A percentile compares a stretch with the other conserved stretches of the same genome.
phyloP scores from a whole-genome alignment of 37 sponge, comb jelly and placozoan genomes.

The Bolinopsis microptera region DNA sequence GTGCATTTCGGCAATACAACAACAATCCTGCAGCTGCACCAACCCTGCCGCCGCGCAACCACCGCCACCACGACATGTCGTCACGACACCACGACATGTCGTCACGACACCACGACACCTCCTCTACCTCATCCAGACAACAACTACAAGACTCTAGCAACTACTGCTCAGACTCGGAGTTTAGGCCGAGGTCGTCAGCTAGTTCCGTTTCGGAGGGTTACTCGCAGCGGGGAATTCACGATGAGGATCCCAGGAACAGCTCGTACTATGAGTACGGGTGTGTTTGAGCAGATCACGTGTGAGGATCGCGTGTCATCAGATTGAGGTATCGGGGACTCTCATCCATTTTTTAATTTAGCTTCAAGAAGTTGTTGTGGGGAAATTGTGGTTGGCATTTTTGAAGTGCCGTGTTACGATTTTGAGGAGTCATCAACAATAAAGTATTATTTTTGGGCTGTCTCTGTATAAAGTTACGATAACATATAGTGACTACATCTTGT shows the following conservation, averaged over 20 bases:
- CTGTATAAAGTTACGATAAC: too few relatives aligned
- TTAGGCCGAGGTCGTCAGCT: not conserved
- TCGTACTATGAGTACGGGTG: constrained; percentile 49
- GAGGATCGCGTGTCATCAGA: not conserved
- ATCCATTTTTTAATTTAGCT: too few relatives aligned
- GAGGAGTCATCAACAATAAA: too few relatives aligned
- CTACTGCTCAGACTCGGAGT: not conserved
- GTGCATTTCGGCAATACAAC: constrained; percentile 11
- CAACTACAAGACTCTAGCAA: not conserved
- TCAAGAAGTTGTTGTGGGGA: too few relatives aligned
- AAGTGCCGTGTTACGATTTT: too few relatives aligned
- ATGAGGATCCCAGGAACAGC: constrained; percentile 43
- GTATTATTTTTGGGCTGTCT: too few relatives aligned
- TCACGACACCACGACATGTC: not conserved
- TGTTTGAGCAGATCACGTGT: not conserved
- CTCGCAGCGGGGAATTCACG: constrained; percentile 6
- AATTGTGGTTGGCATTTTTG: too few relatives aligned
- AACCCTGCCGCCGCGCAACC: not conserved
- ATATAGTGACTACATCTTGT: too few relatives aligned
- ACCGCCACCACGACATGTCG: not conserved
- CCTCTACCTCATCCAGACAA: not conserved
- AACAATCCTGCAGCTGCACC: not conserved
- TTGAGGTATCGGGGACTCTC: too few relatives aligned
- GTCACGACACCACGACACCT: not conserved
- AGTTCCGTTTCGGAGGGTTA: not conserved